Base-by-base conservation (phyloP, 2,888 invertebrate genomes). In the Molorchus minor region DNA sequence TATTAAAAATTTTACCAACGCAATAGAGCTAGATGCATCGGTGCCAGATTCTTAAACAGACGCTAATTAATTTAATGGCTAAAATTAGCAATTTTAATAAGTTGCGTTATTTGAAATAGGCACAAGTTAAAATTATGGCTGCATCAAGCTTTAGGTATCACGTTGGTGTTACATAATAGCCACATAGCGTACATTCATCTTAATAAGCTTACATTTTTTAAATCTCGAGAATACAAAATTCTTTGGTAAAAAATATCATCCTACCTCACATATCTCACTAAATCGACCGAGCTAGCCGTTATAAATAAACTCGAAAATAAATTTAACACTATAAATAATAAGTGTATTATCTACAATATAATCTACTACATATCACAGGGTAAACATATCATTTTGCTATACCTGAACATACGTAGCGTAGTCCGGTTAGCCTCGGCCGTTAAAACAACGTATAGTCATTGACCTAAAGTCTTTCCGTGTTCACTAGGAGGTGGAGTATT, bases 331-430 rank as follows among this genome's bases (percentile, higher is more conserved):
- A 43, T 12, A 17, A 30, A 57, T 45, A 58, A 25, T 45, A 49
- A 15, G 35, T 44, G 13, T 58, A 53, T 46, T 25, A 33, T 33
- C 5, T 33, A 33, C n/a, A 33, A 25, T 33, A 44, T 56, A 64
- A 64, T 62, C 64, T 69, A 69, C 64, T 69, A 69, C 64, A 67
- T 75, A 76, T 75, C 76, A 76, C 75, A 76, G 76, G 71, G 69
- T 72, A 72, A n/a, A 73, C 67, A 67, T 68, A 71, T 71, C 67
- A 71, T 69, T n/a, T 70, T 71, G 70, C 71, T 70, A 69, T 68
- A 71, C 70, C 69, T 73, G 70, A 69, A 68, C 68, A 69, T 72
- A 70, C 62, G 60, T 68, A 71, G 68, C 61, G 65, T 58, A 62
- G 65, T 64, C 53, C 57, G 62, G 65, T 68, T 65, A 70, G 71